Percentiles rank a stretch among this genome's conserved stretches.
Conservation (phyloP, 2,888 invertebrate species). For the Agrochola macilenta region DNA sequence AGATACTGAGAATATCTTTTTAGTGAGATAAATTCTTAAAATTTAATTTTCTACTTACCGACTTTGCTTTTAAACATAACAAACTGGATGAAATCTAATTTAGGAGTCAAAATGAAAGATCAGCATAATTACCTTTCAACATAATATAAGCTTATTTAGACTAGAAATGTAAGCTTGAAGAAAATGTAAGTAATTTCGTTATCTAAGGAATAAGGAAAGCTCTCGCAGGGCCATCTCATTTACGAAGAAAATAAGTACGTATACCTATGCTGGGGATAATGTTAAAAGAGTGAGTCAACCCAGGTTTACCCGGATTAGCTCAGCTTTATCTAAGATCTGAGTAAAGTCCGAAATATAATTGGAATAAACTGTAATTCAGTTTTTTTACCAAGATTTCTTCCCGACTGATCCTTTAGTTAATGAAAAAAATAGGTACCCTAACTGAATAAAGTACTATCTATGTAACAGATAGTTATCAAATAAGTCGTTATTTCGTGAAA, state of each 20-base stretch:
- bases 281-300: constrained; percentile 61
- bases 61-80: constrained; percentile 39
- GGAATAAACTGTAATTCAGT: constrained; percentile 54
- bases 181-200: constrained; percentile 62
- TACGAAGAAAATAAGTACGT: constrained; percentile 59
- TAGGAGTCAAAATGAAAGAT: constrained; percentile 52
- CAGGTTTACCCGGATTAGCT: constrained; percentile 61
- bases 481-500: neutral
- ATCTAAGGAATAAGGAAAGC: constrained; percentile 59
- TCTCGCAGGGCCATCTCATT: constrained; percentile 58
- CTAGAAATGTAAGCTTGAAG: constrained; percentile 59
- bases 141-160: constrained; percentile 57
- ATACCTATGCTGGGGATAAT: constrained; percentile 58
- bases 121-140: constrained; percentile 58
- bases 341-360: constrained; percentile 59
- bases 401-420: constrained; percentile 41
- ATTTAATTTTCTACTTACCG: constrained; percentile 43
- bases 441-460: constrained; percentile 12
- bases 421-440: constrained; percentile 39
- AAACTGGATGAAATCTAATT: constrained; percentile 48
- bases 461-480: neutral
- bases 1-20: too few relatives aligned
- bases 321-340: constrained; percentile 59
- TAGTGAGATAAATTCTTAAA: constrained; percentile 4
- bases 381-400: constrained; percentile 47